A percentile compares a stretch with the other conserved stretches of the same genome.
These are phyloP conservation scores for Cotesia glomerata DNA, from an alignment of 1,140 invertebrate genomes.

Conservation along the genomic window DNA sequence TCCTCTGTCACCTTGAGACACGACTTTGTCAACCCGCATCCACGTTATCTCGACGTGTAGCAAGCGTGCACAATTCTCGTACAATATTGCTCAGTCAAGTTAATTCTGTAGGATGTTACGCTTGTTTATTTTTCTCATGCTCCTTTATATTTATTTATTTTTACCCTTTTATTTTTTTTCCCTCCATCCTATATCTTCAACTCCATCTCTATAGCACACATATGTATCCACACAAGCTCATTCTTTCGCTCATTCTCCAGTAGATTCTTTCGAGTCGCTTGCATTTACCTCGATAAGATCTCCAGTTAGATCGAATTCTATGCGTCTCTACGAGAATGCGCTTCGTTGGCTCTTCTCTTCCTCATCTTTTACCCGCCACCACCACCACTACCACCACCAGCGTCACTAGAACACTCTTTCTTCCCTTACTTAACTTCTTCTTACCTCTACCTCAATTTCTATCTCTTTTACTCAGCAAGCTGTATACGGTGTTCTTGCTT, in stretches of 20 bases:
- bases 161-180: background rate
- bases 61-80: conserved; percentile 8
- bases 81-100: conserved; percentile 20
- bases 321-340: conserved; percentile 18
- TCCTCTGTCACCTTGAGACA: conserved; percentile 3
- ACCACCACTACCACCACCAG: too few relatives aligned
- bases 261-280: conserved; percentile 27
- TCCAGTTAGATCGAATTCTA: conserved; percentile 31
- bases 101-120: conserved; percentile 6
- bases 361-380: conserved; percentile 1
- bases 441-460: background rate
- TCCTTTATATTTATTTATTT: conserved; percentile 14
- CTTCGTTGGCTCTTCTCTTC: conserved; percentile 10
- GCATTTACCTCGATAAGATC: conserved; percentile 31
- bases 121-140: conserved; percentile 19
- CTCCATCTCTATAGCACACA: too few relatives aligned
- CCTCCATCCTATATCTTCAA: too few relatives aligned
- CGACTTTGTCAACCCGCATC: conserved; percentile 19
- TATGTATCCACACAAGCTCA: too few relatives aligned
- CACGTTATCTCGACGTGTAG: conserved; percentile 13
- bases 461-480: background rate
- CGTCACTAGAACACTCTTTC: background rate
- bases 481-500: background rate
- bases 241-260: background rate
- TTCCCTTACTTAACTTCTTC: conserved; percentile 6